Conservation (phyloP, 2,113 vertebrate genomes). For the Scalopus aquaticus region DNA sequence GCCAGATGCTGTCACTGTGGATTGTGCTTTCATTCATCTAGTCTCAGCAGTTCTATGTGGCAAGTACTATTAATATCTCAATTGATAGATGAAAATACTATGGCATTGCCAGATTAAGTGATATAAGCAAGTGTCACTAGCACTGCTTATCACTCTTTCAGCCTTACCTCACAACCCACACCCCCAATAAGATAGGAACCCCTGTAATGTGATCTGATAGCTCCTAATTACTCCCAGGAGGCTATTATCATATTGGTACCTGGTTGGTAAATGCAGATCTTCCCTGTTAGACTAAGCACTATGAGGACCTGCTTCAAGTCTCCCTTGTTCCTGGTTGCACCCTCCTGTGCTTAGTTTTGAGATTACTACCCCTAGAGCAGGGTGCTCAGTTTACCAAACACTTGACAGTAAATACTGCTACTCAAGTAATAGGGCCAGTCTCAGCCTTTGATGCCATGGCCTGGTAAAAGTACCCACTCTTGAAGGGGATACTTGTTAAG, state of each 20-base stretch:
- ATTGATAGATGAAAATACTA: not conserved
- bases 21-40: not conserved
- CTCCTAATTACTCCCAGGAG: not conserved
- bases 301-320: not conserved
- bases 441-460: not conserved
- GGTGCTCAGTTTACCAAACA: not conserved
- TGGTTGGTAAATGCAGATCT: not conserved
- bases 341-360: not conserved
- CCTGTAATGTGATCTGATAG: not conserved
- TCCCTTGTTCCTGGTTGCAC: not conserved
- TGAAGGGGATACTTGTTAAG: not conserved
- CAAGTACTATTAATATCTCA: not conserved
- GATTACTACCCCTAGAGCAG: not conserved
- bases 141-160: not conserved
- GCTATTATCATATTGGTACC: not conserved
- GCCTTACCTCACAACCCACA: not conserved
- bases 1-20: not conserved
- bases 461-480: not conserved
- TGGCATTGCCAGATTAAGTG: not conserved
- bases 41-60: not conserved
- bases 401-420: not conserved
- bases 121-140: not conserved
- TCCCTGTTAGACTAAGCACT: not conserved
- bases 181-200: not conserved
- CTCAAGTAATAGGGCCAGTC: not conserved